Evolutionary conservation across 2,797 vertebrate genomes (phyloP).

Genomic region (Euthynnus affinis): DNA sequence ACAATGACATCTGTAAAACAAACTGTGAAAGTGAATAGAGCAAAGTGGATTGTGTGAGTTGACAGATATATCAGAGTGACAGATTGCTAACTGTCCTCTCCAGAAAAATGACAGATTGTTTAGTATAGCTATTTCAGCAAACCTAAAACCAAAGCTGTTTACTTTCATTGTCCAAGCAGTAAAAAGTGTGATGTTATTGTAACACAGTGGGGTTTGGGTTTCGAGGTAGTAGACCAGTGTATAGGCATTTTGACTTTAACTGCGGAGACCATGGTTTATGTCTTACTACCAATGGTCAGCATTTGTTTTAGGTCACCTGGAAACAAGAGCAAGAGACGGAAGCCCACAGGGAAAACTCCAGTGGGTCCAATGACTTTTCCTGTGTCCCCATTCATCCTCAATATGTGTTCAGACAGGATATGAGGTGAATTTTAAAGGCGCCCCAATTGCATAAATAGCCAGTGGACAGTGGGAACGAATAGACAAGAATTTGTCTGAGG

Average conservation of each 20-base stretch:
- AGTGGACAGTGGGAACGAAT: too few species aligned
- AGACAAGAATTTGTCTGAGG: too few species aligned
- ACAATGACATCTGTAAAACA: not conserved
- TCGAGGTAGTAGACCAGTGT: not conserved
- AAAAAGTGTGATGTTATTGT: not conserved
- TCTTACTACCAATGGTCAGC: not conserved
- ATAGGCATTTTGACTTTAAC: not conserved
- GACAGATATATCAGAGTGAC: not conserved
- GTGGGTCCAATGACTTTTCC: too few species aligned
- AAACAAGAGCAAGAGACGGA: too few species aligned
- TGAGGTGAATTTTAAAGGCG: too few species aligned
- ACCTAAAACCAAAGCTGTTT: not conserved
- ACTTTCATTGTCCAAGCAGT: not conserved
- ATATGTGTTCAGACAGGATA: too few species aligned
- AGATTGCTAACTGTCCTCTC: not conserved
- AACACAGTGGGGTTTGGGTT: not conserved
- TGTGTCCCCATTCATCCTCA: too few species aligned
- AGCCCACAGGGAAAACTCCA: not conserved
- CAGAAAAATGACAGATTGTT: not conserved
- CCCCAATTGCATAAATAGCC: too few species aligned
- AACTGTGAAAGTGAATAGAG: not conserved
- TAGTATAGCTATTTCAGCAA: not conserved
- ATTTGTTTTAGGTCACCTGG: not conserved
- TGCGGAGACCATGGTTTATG: not conserved
- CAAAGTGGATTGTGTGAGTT: constrained; percentile 6